Evolutionary conservation across 2,797 vertebrate genomes (phyloP), one percentile per base, ranked within the genome.

Genomic region (Sandelia bainsii): DNA sequence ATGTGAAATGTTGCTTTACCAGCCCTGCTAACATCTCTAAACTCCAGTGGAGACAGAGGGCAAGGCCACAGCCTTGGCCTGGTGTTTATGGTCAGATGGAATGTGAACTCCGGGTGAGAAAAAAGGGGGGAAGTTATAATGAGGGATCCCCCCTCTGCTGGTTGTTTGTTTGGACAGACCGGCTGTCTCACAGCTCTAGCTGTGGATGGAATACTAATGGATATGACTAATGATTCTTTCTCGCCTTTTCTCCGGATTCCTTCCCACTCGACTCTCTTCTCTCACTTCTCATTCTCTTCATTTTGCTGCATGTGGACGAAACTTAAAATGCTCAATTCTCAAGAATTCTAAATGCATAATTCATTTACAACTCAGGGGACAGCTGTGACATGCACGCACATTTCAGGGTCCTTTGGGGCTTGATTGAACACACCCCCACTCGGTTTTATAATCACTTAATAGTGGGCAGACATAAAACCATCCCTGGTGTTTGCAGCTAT

Each of bases 81-180:
- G 82, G 87, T 88, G 89, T 89, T 89, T 88, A 79, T 72, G 84
- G 86, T 83, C 80, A 61, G 83, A 71, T 81, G 84, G 89, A 92
- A 93, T 93, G 87, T 90, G 89, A 91, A 87, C 86, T 73, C 80
- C 6, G 70, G 59, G 75, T 75, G 82, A 87, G 81, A 75, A 77
- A 82, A 82, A 72, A 86, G 68, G 9, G 69, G 64, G 64, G 72
- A 84, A 79, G 81, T 86, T 80, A 86, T 90, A 89, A 91, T 86
- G 86, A 90, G 84, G 64, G 82, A 58, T 77, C 77, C 82, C 82
- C 85, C 85, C 80, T 81, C 82, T 77, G 85, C 82, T 52, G 77
- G 81, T 87, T 92, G 87, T 92, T 93, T 93, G 88, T 92, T 92
- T 93, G 83, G 85, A 89, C 81, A 74, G 86, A 87, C 83, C 83